These are phyloP conservation scores for Brachyptera putata DNA, from an alignment of 2,888 invertebrate species.

Conservation along the genomic window DNA sequence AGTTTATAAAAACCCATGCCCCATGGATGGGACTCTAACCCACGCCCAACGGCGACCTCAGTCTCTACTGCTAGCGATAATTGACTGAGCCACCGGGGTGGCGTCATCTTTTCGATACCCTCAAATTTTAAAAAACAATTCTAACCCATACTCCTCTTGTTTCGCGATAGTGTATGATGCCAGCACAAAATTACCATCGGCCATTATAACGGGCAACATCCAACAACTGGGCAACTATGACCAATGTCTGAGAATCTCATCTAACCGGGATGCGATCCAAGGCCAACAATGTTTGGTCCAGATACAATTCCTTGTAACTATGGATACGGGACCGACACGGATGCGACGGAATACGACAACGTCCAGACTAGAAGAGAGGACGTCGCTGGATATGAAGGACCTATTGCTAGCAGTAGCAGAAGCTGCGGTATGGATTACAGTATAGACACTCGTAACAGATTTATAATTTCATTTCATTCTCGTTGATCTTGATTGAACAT, in stretches of 20 bases:
- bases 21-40: too few relatives aligned
- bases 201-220: slow-evolving; percentile 33
- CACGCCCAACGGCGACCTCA: too few relatives aligned
- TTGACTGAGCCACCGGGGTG: too few relatives aligned
- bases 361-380: neutral
- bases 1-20: too few relatives aligned
- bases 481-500: too few relatives aligned
- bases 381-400: slow-evolving; percentile 16
- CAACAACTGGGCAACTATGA: slow-evolving; percentile 32
- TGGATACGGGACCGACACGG: neutral
- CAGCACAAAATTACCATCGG: slow-evolving; percentile 31
- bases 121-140: too few relatives aligned
- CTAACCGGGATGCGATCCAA: slow-evolving; percentile 14
- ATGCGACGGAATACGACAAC: neutral
- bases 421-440: slow-evolving; percentile 30
- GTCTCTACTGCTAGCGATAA: too few relatives aligned
- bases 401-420: slow-evolving; percentile 14
- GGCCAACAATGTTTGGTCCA: slow-evolving; percentile 26
- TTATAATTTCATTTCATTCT: too few relatives aligned
- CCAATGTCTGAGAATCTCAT: slow-evolving; percentile 28
- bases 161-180: slow-evolving; percentile 33
- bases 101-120: too few relatives aligned
- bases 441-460: too few relatives aligned
- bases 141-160: too few relatives aligned
- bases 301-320: slow-evolving; percentile 21